Conservation (phyloP, 1,140 invertebrate genomes). For the Macrotrachela quadricornifera region DNA sequence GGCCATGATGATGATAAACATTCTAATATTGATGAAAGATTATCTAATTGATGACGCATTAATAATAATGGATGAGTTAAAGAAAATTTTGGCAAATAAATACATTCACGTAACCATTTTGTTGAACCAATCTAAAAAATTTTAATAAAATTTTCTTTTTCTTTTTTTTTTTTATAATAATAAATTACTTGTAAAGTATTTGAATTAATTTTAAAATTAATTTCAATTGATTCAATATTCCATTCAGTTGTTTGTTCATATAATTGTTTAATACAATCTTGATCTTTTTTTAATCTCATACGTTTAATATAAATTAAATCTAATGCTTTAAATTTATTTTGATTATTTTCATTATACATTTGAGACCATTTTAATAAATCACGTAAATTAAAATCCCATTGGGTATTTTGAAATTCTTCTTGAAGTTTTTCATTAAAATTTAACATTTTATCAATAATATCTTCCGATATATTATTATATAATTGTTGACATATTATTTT, state of each 20-base stretch:
- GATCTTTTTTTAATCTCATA: constrained; percentile 52
- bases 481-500: constrained; percentile 34
- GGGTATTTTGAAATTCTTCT: constrained; percentile 38
- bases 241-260: no score
- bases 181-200: neutral
- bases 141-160: neutral
- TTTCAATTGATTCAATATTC: no score
- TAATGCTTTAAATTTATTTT: constrained; percentile 34
- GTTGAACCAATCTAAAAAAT: neutral
- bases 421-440: constrained; percentile 46
- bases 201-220: no score
- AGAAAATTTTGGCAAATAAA: neutral
- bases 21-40: neutral
- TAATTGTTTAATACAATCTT: constrained; percentile 24
- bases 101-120: neutral
- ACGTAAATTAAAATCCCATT: constrained; percentile 89
- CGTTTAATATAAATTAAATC: constrained; percentile 55
- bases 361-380: constrained; percentile 83
- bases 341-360: constrained; percentile 24
- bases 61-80: constrained; percentile 27
- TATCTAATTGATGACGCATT: constrained; percentile 41
- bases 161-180: neutral
- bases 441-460: constrained; percentile 48
- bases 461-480: constrained; percentile 28
- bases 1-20: neutral